Evolutionary conservation across 1,140 invertebrate genomes (phyloP), one percentile per base, ranked within the genome.

Genomic region (Mycetomoellerius zeteki): DNA sequence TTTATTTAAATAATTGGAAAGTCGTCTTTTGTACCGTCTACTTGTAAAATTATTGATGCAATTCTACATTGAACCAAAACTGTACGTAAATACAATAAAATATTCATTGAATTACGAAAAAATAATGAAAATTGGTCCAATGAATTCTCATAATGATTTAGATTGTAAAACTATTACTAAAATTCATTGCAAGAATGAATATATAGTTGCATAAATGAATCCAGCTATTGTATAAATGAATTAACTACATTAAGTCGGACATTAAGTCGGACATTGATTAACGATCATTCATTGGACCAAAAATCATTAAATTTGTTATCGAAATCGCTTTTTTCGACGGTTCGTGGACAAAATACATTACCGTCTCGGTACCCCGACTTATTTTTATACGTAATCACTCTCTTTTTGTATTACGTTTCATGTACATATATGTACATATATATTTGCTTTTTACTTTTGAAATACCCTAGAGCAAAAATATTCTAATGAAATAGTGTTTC

Each of bases 401-500:
- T 43, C 5, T 19, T 69, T 14, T 4, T 16, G n/a, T 16, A 37
- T 69, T 21, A 16, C 21, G 47, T 54, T 54, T 10, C 47, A 19
- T 10, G 16, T 10, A 24, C 8, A n/a, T 16, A 16, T 56, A 73
- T 12, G 3, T 33, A n/a, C 12, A n/a, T 16, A 37, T 58, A 24
- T 60, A 60, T 12, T 4, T 5, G 21, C 16, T 14, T 54, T 33
- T 47, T 43, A 43, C 73, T 19, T 47, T 33, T 64, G 19, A 52
- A 78, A 64, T n/a, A 64, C 24, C 10, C 8, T 58, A n/a, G 76
- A 78, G 60, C 58, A 78, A 78, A 78, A 78, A 65, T 78, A 78
- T 78, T 78, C 43, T 78, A 65, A 78, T 78, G 60, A 78, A 65
- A 78, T 78, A 78, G 58, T 65, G 58, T 65, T 58, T 77, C 43